phyloP scores from a whole-genome alignment of 2,113 vertebrate genomes.

The Petroica traversi region DNA sequence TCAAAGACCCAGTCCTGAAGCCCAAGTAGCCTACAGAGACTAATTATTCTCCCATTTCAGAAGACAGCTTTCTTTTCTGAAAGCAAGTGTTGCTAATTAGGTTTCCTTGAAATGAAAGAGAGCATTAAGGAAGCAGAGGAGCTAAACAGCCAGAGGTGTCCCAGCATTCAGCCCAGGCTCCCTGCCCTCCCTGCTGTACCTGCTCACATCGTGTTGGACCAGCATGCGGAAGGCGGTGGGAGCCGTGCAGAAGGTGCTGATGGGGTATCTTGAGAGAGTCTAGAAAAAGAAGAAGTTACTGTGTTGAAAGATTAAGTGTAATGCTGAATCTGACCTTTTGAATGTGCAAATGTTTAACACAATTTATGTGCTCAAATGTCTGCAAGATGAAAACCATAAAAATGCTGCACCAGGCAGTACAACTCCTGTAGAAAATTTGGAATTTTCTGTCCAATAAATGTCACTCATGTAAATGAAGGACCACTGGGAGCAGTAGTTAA shows the following conservation, averaged over 20 bases:
- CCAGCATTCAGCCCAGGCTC: not conserved
- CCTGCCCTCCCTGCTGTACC: slow-evolving; percentile 52
- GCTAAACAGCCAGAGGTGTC: not conserved
- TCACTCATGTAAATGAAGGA: not conserved
- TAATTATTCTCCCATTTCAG: not conserved
- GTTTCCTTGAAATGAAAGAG: not conserved
- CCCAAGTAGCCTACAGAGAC: not conserved
- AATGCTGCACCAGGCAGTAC: not conserved
- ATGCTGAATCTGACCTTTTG: not conserved
- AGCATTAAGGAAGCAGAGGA: not conserved
- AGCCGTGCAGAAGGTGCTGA: slow-evolving; percentile 78
- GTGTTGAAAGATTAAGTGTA: not conserved
- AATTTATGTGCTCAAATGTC: not conserved
- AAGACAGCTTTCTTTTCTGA: not conserved
- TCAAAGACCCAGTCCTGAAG: not conserved
- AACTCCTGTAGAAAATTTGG: not conserved
- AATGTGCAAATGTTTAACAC: not conserved
- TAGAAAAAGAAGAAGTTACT: not conserved
- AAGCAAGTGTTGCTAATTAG: not conserved
- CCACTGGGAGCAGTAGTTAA: not conserved
- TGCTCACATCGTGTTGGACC: slow-evolving; percentile 74
- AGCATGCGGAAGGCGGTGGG: slow-evolving; percentile 80
- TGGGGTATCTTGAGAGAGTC: slow-evolving; percentile 79
- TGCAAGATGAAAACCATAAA: not conserved
- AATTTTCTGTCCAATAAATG: not conserved